phyloP scores from a whole-genome alignment of 2,888 invertebrate species.

The Tuberolachnus salignus region DNA sequence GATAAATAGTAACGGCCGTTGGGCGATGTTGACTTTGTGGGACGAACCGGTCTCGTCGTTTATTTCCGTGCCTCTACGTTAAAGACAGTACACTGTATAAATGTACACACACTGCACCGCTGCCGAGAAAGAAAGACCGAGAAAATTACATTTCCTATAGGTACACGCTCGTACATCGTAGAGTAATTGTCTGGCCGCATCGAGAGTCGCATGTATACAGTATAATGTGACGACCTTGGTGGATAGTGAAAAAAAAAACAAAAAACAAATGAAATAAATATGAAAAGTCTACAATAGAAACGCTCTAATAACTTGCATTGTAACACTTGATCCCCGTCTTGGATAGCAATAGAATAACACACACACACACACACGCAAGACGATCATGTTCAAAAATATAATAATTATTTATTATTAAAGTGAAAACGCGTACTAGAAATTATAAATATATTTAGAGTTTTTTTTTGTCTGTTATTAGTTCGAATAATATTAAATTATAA shows the following conservation, averaged over 20 bases:
- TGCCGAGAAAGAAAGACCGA: neutral
- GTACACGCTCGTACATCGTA: neutral
- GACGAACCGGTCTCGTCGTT: conserved; percentile 17
- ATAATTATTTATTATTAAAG: conserved; percentile 5
- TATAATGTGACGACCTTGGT: conserved; percentile 8
- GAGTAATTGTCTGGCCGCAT: conserved; percentile 26
- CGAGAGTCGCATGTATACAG: neutral
- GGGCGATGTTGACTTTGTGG: conserved; percentile 25
- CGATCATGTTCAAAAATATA: conserved; percentile 19
- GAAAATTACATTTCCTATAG: conserved; percentile 23
- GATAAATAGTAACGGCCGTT: conserved; percentile 12
- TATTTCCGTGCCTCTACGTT: neutral
- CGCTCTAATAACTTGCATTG: conserved; percentile 43
- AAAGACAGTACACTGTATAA: too few species aligned
- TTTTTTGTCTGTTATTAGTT: too few species aligned
- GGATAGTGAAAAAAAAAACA: neutral
- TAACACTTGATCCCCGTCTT: conserved; percentile 20
- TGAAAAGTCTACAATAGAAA: conserved; percentile 33
- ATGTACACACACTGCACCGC: neutral
- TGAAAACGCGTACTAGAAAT: neutral
- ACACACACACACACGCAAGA: neutral
- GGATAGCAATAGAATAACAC: too few species aligned
- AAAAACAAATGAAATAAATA: neutral
- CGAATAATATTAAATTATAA: too few species aligned
- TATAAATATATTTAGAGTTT: neutral